phyloP scores from a whole-genome alignment of 2,888 invertebrate genomes.

The Dynastes tityus region DNA sequence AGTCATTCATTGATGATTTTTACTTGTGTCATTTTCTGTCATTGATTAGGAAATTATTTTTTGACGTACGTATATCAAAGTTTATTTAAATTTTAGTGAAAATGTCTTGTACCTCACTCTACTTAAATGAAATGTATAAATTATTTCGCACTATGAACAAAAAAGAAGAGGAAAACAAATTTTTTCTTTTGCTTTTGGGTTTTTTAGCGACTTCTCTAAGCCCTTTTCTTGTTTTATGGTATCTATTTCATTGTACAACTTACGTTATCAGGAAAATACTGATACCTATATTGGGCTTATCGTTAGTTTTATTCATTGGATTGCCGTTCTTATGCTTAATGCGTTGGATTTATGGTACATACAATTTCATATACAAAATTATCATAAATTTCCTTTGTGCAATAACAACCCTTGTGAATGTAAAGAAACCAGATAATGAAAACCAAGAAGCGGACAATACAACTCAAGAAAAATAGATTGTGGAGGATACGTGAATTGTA shows the following conservation, averaged over 20 bases:
- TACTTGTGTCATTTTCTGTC: neutral
- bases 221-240: conserved; percentile 54
- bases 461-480: conserved; percentile 6
- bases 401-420: conserved; percentile 3
- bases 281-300: conserved; percentile 52
- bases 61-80: conserved; percentile 7
- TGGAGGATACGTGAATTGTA: neutral
- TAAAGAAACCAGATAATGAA: neutral
- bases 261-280: conserved; percentile 50
- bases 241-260: conserved; percentile 49
- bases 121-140: conserved; percentile 45
- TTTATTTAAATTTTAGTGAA: conserved; percentile 43
- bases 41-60: conserved; percentile 9
- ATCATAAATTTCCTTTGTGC: conserved; percentile 47
- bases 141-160: conserved; percentile 47
- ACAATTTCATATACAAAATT: conserved; percentile 52
- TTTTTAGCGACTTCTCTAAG: conserved; percentile 52
- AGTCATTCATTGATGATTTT: neutral
- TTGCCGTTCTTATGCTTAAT: conserved; percentile 55
- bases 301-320: conserved; percentile 54
- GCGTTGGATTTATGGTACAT: conserved; percentile 52
- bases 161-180: conserved; percentile 52
- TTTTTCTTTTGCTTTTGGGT: conserved; percentile 52
- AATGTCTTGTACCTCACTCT: conserved; percentile 48
- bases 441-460: neutral